These are phyloP conservation scores for Pocota personata DNA, from an alignment of 2,888 invertebrate genomes.

Conservation along the genomic window DNA sequence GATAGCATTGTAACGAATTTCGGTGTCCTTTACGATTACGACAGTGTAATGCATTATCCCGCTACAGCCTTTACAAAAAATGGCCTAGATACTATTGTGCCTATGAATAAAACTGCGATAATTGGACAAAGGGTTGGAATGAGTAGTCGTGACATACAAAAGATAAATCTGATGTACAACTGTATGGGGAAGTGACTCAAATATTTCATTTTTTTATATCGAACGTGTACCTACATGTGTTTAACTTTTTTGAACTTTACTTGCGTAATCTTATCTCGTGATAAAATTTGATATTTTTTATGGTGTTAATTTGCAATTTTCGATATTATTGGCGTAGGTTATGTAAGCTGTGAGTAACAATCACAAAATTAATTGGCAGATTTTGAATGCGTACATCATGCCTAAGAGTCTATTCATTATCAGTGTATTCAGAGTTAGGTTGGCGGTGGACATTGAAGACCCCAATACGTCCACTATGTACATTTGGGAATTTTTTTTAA, in stretches of 20 bases:
- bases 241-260: neutral
- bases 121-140: constrained; percentile 73
- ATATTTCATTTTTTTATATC: neutral
- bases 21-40: constrained; percentile 88
- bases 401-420: no score
- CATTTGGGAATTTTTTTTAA: no score
- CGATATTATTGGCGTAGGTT: no score
- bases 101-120: constrained; percentile 77
- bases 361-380: neutral
- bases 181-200: neutral
- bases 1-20: constrained; percentile 84
- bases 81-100: constrained; percentile 86
- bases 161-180: constrained; percentile 75
- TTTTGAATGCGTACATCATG: no score
- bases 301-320: no score
- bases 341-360: neutral
- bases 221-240: neutral
- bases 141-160: constrained; percentile 71
- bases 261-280: neutral
- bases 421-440: no score
- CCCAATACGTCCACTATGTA: no score
- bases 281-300: no score
- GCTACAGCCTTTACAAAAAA: constrained; percentile 88
- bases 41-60: constrained; percentile 91
- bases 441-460: no score